Conservation (phyloP, 2,888 invertebrate genomes). For the Ichneumoninae sp. region DNA sequence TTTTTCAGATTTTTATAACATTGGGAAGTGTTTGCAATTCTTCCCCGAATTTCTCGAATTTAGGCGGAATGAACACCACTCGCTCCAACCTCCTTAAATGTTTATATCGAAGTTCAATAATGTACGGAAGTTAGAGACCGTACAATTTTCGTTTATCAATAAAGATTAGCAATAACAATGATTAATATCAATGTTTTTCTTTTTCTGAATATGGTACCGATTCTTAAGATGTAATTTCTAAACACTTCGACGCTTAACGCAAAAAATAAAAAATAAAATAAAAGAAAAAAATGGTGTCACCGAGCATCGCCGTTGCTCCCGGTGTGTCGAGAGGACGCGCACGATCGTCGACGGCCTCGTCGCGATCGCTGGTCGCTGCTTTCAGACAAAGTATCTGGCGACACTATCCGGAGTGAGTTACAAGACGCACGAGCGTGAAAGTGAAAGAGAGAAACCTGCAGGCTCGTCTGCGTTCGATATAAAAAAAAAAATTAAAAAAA, state of each 20-base stretch:
- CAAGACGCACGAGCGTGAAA: constrained; percentile 31
- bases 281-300: neutral
- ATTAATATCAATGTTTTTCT: no score
- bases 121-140: no score
- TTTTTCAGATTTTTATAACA: no score
- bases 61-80: no score
- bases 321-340: constrained; percentile 1
- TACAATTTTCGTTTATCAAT: no score
- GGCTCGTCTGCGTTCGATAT: constrained; percentile 26
- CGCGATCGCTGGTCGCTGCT: neutral
- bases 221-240: neutral
- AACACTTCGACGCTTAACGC: neutral
- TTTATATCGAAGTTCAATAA: no score
- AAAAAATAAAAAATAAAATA: no score
- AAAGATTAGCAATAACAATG: no score
- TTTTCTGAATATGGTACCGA: neutral
- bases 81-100: no score
- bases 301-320: neutral
- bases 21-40: no score
- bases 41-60: no score
- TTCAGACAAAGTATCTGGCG: constrained; percentile 8
- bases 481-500: constrained; percentile 65
- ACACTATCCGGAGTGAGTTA: constrained; percentile 21
- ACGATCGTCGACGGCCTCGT: neutral
- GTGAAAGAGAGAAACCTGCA: constrained; percentile 53